phyloP scores from a whole-genome alignment of 2,113 vertebrate species.

The Haemorhous mexicanus region DNA sequence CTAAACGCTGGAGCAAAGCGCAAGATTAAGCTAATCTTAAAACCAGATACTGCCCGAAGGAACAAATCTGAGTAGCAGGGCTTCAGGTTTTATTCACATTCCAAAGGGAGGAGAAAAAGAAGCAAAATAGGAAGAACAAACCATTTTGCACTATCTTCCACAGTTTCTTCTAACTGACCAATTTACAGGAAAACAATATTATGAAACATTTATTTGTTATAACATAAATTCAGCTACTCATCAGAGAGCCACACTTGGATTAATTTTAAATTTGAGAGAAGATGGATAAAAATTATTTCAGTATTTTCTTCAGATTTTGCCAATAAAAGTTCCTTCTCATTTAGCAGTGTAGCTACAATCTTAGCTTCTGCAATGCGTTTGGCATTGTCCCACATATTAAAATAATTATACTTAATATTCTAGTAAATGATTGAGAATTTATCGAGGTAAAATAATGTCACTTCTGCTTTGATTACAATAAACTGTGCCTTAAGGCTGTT shows the following conservation, averaged over 20 bases:
- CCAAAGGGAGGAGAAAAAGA: not conserved
- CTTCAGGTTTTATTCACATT: not conserved
- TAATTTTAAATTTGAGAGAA: not conserved
- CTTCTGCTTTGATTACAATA: slow-evolving; percentile 24
- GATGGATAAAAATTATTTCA: not conserved
- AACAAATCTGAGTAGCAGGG: not conserved
- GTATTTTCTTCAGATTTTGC: slow-evolving; percentile 14
- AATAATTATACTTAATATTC: not conserved
- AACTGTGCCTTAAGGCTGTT: not conserved
- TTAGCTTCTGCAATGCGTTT: slow-evolving; percentile 39
- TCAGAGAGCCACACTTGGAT: not conserved
- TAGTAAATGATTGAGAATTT: slow-evolving; percentile 13
- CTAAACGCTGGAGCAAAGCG: not conserved
- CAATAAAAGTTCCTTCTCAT: not conserved
- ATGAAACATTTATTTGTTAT: not conserved
- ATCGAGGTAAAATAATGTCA: not conserved
- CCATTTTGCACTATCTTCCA: not conserved
- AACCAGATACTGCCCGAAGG: not conserved
- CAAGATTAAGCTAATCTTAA: not conserved
- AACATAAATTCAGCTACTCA: not conserved
- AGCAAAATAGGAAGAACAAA: not conserved
- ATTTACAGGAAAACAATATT: slow-evolving; percentile 16
- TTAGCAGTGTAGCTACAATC: not conserved
- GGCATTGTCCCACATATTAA: not conserved
- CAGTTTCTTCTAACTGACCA: slow-evolving; percentile 17